Conservation (phyloP, 2,888 invertebrate species). For the Eristalinus sepulchralis region DNA sequence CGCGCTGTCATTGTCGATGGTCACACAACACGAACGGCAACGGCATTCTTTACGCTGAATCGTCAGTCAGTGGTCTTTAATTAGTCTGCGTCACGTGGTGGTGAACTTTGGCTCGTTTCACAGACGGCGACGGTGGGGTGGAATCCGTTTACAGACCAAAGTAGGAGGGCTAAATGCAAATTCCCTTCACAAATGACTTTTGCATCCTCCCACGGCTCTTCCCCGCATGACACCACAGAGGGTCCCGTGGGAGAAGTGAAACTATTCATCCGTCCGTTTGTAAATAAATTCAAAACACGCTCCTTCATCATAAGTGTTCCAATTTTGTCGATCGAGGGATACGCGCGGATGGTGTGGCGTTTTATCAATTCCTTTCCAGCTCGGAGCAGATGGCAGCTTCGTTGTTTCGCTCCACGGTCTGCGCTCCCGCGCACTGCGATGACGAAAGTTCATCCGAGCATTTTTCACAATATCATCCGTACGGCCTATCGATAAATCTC, state of each 20-base stretch:
- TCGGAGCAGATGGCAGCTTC: constrained; percentile 15
- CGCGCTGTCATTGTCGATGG: constrained; percentile 14
- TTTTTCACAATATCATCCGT: constrained; percentile 40
- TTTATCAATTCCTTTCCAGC: constrained; percentile 46
- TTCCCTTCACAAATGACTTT: constrained; percentile 23
- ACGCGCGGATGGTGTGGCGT: constrained; percentile 30
- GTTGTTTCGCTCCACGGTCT: neutral
- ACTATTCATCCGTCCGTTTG: constrained; percentile 37
- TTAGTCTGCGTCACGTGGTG: constrained; percentile 44
- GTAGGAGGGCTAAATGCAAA: constrained; percentile 19
- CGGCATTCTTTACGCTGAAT: constrained; percentile 38
- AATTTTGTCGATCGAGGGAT: constrained; percentile 57
- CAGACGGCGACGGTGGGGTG: neutral
- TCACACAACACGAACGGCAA: constrained; percentile 12
- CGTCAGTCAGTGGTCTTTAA: constrained; percentile 18
- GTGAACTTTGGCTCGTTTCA: constrained; percentile 19
- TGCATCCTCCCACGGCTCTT: no score
- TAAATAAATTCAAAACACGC: constrained; percentile 65
- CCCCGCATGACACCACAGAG: no score
- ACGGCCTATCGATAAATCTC: constrained; percentile 52
- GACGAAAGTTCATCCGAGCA: constrained; percentile 46
- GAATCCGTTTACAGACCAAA: neutral
- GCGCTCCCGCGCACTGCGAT: no score
- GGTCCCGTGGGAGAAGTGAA: constrained; percentile 19
- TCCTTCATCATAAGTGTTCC: constrained; percentile 65